Evolutionary conservation across 2,888 invertebrate genomes (phyloP).

Genomic region (Nyleta sp.): DNA sequence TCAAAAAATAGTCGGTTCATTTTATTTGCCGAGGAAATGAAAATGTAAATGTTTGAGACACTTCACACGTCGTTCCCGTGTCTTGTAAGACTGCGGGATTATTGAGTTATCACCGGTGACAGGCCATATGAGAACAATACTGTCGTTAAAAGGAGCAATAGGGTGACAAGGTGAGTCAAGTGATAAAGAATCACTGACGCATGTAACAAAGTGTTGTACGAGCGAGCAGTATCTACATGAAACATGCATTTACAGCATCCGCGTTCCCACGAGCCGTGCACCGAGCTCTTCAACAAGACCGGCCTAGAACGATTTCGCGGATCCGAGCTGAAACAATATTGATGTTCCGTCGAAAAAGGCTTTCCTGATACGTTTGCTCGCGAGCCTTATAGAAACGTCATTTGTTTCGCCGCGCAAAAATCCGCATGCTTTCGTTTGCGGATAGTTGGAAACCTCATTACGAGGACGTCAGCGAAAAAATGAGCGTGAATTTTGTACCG

Average conservation of each 20-base stretch:
- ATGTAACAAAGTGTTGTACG: constrained; percentile 62
- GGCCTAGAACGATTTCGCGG: constrained; percentile 34
- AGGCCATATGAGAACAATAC: constrained; percentile 72
- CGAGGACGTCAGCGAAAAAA: too few relatives aligned
- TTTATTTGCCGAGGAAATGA: neutral
- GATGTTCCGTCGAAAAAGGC: constrained; percentile 42
- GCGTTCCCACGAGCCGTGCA: constrained; percentile 60
- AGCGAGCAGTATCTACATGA: constrained; percentile 67
- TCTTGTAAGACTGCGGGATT: constrained; percentile 62
- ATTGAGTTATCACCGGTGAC: constrained; percentile 72
- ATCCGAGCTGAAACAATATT: constrained; percentile 39
- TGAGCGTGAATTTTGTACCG: too few relatives aligned
- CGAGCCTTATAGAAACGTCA: constrained; percentile 8
- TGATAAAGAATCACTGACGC: constrained; percentile 73
- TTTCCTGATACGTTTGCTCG: constrained; percentile 11
- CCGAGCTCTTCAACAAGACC: constrained; percentile 40
- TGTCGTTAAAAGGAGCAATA: constrained; percentile 77
- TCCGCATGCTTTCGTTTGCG: too few relatives aligned
- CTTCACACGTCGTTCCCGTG: constrained; percentile 8
- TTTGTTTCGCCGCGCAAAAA: constrained; percentile 7
- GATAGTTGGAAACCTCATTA: too few relatives aligned
- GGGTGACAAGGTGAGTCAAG: constrained; percentile 70
- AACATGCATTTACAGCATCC: constrained; percentile 64
- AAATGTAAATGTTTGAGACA: constrained; percentile 24
- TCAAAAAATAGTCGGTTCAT: too few relatives aligned